Evolutionary conservation across 2,888 invertebrate genomes (phyloP), one percentile per base, ranked within the genome.

Genomic region (Physocephala rufipes): DNA sequence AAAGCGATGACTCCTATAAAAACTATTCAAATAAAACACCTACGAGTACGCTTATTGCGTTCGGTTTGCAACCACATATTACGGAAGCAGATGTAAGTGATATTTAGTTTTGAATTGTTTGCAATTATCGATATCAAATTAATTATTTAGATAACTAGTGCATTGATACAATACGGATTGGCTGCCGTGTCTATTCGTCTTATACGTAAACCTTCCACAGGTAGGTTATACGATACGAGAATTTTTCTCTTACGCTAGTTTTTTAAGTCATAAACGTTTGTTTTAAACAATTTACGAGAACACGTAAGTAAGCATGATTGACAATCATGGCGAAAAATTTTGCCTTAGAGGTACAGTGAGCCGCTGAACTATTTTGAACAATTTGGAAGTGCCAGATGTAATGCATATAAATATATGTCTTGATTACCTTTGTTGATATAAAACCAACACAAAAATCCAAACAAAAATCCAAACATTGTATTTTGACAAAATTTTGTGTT

Each of bases 151-250:
- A 93, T 95, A 79, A 90, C 92, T 79, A 91, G 91, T 83, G 93
- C 93, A 81, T 89, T 95, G 78, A 89, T 92, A 79, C 89, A 90
- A 80, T 91, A 91, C 84, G 91, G 92, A 74, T 87, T 94, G 75
- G 90, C 91, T 86, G 91, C 93, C 2, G 91, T 91, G 84, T 94
- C 94, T 82, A 93, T 95, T 80, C 89, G 95, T 59, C 87, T 95
- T 53, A 94, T 95, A 83, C 88, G 94, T 79, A 92, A 93, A 86
- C 92, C 92, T 87, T 92, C 93, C 84, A 93, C 94, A 90, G 94
- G 94, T 93, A 91, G 88, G 87, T 61, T 36, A n/a, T n/a, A 59
- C 1, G 24, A 64, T 59, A 47, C 7, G n/a, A 47, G 2, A 51
- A 30, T n/a, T 19, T 51, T 49, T 15, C 51, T 51, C 51, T 24